Conservation (phyloP, 2,888 invertebrate genomes). For the Autographa pulchrina region DNA sequence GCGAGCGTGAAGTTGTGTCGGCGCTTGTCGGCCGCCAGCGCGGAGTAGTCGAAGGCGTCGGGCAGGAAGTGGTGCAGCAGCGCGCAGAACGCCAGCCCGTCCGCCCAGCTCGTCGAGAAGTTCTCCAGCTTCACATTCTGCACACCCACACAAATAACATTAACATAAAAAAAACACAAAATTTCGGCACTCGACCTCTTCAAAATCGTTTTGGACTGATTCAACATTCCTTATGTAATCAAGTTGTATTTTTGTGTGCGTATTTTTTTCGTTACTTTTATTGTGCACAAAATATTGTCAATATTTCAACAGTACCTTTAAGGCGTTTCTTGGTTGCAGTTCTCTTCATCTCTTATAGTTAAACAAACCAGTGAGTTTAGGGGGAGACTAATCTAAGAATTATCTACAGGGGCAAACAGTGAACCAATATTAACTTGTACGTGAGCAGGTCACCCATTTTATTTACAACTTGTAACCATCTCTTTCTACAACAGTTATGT, state of each 20-base stretch:
- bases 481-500: slow-evolving; percentile 22
- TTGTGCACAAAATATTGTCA: neutral
- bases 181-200: neutral
- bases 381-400: slow-evolving; percentile 17
- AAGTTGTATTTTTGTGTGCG: neutral
- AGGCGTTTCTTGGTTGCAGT: neutral
- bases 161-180: neutral
- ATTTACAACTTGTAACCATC: slow-evolving; percentile 33
- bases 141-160: slow-evolving; percentile 8
- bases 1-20: slow-evolving; percentile 99
- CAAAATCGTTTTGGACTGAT: neutral
- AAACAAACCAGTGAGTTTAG: slow-evolving; percentile 4
- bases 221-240: neutral
- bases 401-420: slow-evolving; percentile 33
- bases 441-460: slow-evolving; percentile 24
- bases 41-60: slow-evolving; percentile 98
- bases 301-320: neutral
- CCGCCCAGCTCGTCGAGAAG: slow-evolving; percentile 99
- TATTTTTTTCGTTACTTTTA: neutral
- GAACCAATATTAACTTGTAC: slow-evolving; percentile 9
- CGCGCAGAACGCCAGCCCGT: slow-evolving; percentile 99
- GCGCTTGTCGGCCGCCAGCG: slow-evolving; percentile 96
- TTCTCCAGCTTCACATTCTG: slow-evolving; percentile 99
- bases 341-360: neutral
- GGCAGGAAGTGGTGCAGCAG: slow-evolving; percentile 99